phyloP scores from a whole-genome alignment of 2,797 vertebrate genomes.

The Enteromius radiatus region DNA sequence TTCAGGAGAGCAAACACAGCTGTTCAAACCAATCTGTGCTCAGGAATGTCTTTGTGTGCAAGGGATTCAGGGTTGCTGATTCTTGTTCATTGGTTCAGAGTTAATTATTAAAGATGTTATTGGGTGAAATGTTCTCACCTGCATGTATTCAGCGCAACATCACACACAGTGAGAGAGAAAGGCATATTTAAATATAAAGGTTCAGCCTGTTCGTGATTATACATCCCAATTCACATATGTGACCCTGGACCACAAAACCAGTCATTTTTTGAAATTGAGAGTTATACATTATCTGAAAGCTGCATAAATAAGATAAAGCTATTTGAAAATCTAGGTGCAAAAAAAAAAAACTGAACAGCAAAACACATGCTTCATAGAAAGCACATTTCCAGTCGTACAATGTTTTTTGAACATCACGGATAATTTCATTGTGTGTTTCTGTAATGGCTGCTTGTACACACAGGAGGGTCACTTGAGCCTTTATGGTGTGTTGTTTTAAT shows the following conservation, averaged over 20 bases:
- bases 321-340: too few species aligned
- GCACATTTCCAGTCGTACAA: background rate
- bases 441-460: background rate
- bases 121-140: conserved; percentile 1
- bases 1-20: conserved; percentile 40
- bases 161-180: background rate
- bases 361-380: background rate
- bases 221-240: background rate
- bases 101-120: conserved; percentile 36
- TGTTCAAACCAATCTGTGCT: conserved; percentile 33
- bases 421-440: background rate
- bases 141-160: background rate
- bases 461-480: conserved; percentile 2
- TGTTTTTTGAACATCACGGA: background rate
- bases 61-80: background rate
- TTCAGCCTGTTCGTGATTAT: background rate
- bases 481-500: conserved; percentile 22
- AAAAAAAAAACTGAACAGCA: too few species aligned
- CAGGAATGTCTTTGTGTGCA: conserved; percentile 26
- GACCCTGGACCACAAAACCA: background rate
- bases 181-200: background rate
- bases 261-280: background rate
- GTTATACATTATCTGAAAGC: too few species aligned
- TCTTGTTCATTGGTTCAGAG: conserved; percentile 21
- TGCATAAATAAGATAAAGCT: too few species aligned